Base-by-base conservation (phyloP, 2,888 invertebrate species). In the Ganaspis brasiliensis region DNA sequence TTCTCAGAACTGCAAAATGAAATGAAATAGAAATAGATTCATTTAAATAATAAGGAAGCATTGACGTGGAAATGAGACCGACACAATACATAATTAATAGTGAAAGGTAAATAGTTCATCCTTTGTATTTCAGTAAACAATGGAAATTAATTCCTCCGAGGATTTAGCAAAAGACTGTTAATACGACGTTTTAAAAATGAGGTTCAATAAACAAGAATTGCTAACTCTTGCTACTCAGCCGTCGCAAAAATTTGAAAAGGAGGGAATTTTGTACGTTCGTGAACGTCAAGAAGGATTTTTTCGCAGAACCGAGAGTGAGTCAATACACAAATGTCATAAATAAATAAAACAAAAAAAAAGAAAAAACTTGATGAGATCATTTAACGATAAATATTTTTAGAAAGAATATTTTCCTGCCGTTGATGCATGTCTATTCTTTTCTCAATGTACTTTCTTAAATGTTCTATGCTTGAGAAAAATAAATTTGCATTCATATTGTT, bases 251-350 rank as follows among this genome's bases (percentile, higher is more conserved):
- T 98, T 97, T 91, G 98, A 98, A 91, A 97, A 97, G 88, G 98
- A 98, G 93, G 98, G 98, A 76, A 94, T 96, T 81, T 93, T 98
- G 79, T 95, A 95, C 82, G 94, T 98, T 77, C 95, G 96, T 86
- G 98, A 98, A 91, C 95, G 96, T 82, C 97, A 97, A 88, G 98
- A 98, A 90, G 96, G 97, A 76, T 96, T 98, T 92, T 98, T 98
- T 92, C 95, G 97, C 83, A 95, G 97, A 91, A 94, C 96, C 82
- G 98, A 98, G 94, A 97, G 98, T 98, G 92, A 94, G 94, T 93
- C 79, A 73, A 9, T 78, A 73, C 49, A 37, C 63, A 14, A 35
- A 26, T 31, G 16, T 1, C 37, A n/a, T n/a, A n/a, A n/a, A n/a
- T n/a, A n/a, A 19, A 12, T 37, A 61, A 19, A 67, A 52, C 16